phyloP scores from a whole-genome alignment of 2,113 vertebrate species.

The Cryptomyrus ogoouensis region DNA sequence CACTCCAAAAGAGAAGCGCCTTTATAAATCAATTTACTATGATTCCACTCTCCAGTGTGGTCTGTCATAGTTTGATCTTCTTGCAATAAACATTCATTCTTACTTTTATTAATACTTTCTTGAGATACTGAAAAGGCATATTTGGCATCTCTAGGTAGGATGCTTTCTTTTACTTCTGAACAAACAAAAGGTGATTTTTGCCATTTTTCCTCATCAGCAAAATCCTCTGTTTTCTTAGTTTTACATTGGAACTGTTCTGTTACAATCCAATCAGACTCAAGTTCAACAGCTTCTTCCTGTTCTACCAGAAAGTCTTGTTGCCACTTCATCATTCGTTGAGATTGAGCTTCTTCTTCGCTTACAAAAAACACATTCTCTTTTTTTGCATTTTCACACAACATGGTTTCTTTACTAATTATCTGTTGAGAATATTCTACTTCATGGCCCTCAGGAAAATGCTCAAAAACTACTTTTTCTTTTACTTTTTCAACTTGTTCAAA shows the following conservation, averaged over 20 bases:
- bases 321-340: slow-evolving; percentile 60
- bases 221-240: slow-evolving; percentile 21
- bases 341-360: slow-evolving; percentile 59
- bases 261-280: slow-evolving; percentile 56
- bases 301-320: slow-evolving; percentile 54
- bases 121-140: background rate
- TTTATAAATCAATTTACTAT: slow-evolving; percentile 2
- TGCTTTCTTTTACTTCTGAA: background rate
- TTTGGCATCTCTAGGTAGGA: background rate
- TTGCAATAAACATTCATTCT: background rate
- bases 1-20: background rate
- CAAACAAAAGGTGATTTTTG: background rate
- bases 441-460: slow-evolving; percentile 14
- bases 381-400: slow-evolving; percentile 44
- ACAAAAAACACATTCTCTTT: slow-evolving; percentile 60
- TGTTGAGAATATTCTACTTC: slow-evolving; percentile 16
- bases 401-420: background rate
- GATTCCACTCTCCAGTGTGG: background rate
- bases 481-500: slow-evolving; percentile 1
- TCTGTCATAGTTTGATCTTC: background rate
- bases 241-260: slow-evolving; percentile 36
- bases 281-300: slow-evolving; percentile 56
- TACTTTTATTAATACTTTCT: background rate
- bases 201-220: background rate
- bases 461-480: slow-evolving; percentile 26